Base-by-base conservation (phyloP, 1,140 invertebrate genomes). In the Tetranychus cinnabarinus region DNA sequence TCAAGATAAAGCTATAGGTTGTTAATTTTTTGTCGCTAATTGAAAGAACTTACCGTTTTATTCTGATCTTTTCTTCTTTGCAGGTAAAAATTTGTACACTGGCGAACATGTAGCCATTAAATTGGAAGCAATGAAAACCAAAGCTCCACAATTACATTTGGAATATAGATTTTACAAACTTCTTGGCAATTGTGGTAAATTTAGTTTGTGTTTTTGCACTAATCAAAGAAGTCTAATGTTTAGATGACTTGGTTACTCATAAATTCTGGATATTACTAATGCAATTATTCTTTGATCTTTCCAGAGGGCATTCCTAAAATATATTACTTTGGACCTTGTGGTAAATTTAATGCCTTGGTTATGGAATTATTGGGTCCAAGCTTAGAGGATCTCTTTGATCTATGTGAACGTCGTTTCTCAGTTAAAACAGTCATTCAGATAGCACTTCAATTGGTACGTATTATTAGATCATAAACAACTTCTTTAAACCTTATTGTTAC, bases 81-180 rank as follows among this genome's bases (percentile, higher is more conserved):
- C 79, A 91, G 88, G 89, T 64, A 98, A 97, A 81, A 97, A 98
- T 78, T 80, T 98, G 69, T 98, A 98, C 80, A 99, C 95, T 80
- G 97, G 97, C 81, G 95, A 98, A 80, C 93, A 99, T 81, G 95
- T 99, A 75, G 95, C 96, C 72, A 97, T 99, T 76, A 99, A 99
- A 82, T 85, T 98, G 86, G 96, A 99, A 81, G 89, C 92, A 69
- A 97, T 99, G 90, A 99, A 99, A 77, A 93, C 95, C 65, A 93
- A 98, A 81, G 95, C 96, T 69, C 96, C 96, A 65, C 96, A 99
- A 79, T 80, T 99, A 71, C 96, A 99, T 78, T 82, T 99, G 80
- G 96, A 99, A 80, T 99, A 98, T 82, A 84, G 96, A 79, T 99
- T 98, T 84, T 99, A 99, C 79, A 97, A 97, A 82, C 83, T 97